Percentiles rank a stretch among this genome's conserved stretches.
These are phyloP conservation scores for Drosophila trapezifrons DNA, from an alignment of 1,140 invertebrate genomes.

Conservation along the genomic window DNA sequence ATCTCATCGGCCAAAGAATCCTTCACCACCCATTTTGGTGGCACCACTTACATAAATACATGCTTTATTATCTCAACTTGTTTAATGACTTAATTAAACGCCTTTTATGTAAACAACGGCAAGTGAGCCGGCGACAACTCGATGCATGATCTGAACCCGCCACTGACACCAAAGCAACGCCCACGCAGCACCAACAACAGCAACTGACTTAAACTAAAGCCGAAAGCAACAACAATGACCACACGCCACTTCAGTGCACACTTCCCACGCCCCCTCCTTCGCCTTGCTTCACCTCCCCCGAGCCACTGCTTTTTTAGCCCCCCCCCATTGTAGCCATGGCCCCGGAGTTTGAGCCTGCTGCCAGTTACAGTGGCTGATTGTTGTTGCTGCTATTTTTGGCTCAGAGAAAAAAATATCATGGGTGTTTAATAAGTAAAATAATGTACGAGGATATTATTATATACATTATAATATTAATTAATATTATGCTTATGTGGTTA, in stretches of 20 bases:
- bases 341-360: constrained; percentile 61
- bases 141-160: constrained; percentile 64
- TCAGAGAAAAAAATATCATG: background rate
- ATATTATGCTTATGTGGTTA: no score
- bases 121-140: constrained; percentile 32
- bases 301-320: background rate
- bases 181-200: constrained; percentile 51
- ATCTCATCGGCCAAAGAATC: constrained; percentile 2
- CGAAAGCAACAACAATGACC: constrained; percentile 38
- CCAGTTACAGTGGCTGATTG: constrained; percentile 29
- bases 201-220: constrained; percentile 12
- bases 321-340: constrained; percentile 41
- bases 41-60: constrained; percentile 15
- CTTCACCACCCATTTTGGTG: constrained; percentile 3
- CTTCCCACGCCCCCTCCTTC: constrained; percentile 45
- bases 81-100: constrained; percentile 78
- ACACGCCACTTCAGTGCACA: constrained; percentile 42
- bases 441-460: no score
- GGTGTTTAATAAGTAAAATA: no score
- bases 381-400: background rate
- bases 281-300: constrained; percentile 1
- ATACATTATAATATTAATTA: no score
- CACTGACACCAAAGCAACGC: constrained; percentile 57
- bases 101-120: constrained; percentile 60
- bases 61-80: constrained; percentile 42